These are phyloP conservation scores for Sipha flava DNA, from an alignment of 1,140 invertebrate genomes.

Conservation along the genomic window DNA sequence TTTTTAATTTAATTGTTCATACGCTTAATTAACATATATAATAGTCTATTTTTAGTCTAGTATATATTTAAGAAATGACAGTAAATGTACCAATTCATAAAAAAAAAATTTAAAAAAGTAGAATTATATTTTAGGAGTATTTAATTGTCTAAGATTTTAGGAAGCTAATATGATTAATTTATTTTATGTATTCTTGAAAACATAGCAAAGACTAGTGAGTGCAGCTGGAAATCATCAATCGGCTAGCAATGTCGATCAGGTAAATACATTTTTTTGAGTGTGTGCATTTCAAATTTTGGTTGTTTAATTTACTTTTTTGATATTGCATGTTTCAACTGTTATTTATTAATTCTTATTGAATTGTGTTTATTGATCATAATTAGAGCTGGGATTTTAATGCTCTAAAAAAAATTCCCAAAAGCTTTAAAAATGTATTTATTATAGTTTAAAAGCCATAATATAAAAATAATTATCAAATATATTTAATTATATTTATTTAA, in stretches of 20 bases:
- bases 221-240: conserved; percentile 23
- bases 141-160: neutral
- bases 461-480: too few relatives aligned
- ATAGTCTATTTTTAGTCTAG: too few relatives aligned
- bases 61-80: too few relatives aligned
- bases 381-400: too few relatives aligned
- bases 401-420: too few relatives aligned
- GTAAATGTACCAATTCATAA: too few relatives aligned
- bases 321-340: conserved; percentile 11
- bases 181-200: conserved; percentile 29
- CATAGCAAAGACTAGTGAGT: conserved; percentile 31
- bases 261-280: conserved; percentile 17
- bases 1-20: neutral
- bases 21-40: too few relatives aligned
- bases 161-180: neutral
- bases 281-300: conserved; percentile 35
- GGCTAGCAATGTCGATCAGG: conserved; percentile 30
- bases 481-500: too few relatives aligned
- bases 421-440: too few relatives aligned
- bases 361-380: neutral
- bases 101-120: too few relatives aligned
- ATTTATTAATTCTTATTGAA: neutral
- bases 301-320: neutral
- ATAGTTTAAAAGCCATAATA: too few relatives aligned
- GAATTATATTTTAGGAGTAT: neutral